Evolutionary conservation across 2,113 vertebrate genomes (phyloP), one percentile per base, ranked within the genome.

Genomic region (Anarrhichthys ocellatus): DNA sequence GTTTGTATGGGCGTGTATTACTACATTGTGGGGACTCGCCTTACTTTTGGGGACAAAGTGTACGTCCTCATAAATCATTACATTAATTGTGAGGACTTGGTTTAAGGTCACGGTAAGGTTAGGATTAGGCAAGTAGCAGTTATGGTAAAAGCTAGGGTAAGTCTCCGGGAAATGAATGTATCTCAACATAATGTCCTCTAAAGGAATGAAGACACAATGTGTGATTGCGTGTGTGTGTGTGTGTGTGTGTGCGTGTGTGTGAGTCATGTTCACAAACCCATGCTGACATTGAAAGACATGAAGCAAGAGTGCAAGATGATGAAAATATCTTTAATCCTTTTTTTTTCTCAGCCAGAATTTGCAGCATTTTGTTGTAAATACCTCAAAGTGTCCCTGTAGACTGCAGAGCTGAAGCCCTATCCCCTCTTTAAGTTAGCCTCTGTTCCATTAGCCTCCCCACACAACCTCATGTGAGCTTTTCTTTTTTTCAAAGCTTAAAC

Each of bases 361-460:
- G 40, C n/a, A 80, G 36, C 79, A 65, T 34, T 38, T 82, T 73
- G 38, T 27, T 67, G 17, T 73, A 68, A 88, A 81, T 76, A 63
- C 61, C 7, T 67, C 9, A 50, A 68, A 52, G 22, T 38, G 62
- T 83, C 84, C 69, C 84, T 6, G 36, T 15, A 72, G 83, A 71
- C 42, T 34, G 3, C 24, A 62, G 17, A 11, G 50, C 29, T 62
- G 40, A 46, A 76, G 56, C 27, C 56, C 8, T 44, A 36, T 24
- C 40, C 17, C 20, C 48, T 66, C 58, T 54, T 63, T 2, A 24
- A 32, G 46, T 34, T 42, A n/a, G 38, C 46, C 38, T 68, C 62
- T 27, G 63, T 20, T 82, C 63, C 73, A 85, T 83, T 83, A 73
- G 65, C 48, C 61, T 73, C 54, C 9, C n/a, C 64, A 36, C 76